These are phyloP conservation scores for Lutjanus campechanus DNA, from an alignment of 2,797 vertebrate genomes.

Conservation along the genomic window DNA sequence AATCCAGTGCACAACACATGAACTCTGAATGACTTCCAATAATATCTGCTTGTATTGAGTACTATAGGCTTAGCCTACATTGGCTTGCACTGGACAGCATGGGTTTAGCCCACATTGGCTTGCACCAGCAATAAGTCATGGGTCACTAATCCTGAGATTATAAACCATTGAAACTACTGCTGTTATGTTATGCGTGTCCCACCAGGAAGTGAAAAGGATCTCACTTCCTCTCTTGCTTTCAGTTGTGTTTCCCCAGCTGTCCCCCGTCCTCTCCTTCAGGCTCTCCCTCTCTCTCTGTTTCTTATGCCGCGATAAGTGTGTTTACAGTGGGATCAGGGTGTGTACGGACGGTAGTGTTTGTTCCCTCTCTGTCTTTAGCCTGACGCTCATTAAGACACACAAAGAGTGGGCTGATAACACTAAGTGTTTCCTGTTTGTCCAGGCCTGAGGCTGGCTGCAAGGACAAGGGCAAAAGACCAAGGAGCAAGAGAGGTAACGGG, in stretches of 20 bases:
- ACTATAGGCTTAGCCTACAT: constrained; percentile 31
- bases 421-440: constrained; percentile 84
- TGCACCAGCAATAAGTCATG: constrained; percentile 25
- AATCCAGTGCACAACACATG: not conserved
- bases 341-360: constrained; percentile 53
- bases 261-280: not conserved
- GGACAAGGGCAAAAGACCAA: constrained; percentile 36
- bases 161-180: constrained; percentile 36
- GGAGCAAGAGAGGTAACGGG: constrained; percentile 15
- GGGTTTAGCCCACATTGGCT: constrained; percentile 33
- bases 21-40: constrained; percentile 24
- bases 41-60: constrained; percentile 19
- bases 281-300: constrained; percentile 23
- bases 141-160: constrained; percentile 57
- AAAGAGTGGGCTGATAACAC: constrained; percentile 75
- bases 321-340: constrained; percentile 75
- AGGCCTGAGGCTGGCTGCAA: constrained; percentile 37
- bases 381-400: constrained; percentile 72
- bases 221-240: constrained; percentile 54
- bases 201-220: constrained; percentile 58
- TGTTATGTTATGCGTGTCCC: not conserved
- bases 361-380: constrained; percentile 62
- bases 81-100: constrained; percentile 22
- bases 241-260: constrained; percentile 22
- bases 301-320: constrained; percentile 57